Evolutionary conservation across 2,113 vertebrate genomes (phyloP).

Genomic region (Grammomys surdaster): DNA sequence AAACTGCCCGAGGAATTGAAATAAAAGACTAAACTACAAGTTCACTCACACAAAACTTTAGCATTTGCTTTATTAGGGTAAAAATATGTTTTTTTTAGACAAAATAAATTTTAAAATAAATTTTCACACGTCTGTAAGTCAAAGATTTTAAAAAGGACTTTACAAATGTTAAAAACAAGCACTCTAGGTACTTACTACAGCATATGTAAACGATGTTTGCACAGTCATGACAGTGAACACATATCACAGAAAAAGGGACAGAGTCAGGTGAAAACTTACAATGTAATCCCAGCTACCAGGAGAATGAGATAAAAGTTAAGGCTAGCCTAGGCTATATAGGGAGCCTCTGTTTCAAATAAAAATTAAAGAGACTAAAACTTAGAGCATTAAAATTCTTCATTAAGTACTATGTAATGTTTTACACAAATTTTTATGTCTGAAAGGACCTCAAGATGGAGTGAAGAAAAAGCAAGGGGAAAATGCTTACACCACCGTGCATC

Average conservation of each 20-base stretch:
- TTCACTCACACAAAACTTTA: conserved; percentile 19
- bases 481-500: neutral
- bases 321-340: neutral
- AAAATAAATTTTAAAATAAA: conserved; percentile 36
- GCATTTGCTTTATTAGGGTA: conserved; percentile 46
- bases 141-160: conserved; percentile 3
- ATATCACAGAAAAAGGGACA: neutral
- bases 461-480: neutral
- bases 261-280: neutral
- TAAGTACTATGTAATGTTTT: neutral
- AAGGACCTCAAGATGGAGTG: neutral
- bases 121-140: neutral
- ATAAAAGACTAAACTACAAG: conserved; percentile 37
- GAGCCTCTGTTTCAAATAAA: neutral
- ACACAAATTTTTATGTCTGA: neutral
- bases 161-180: conserved; percentile 43
- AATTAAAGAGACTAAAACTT: neutral
- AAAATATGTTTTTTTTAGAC: conserved; percentile 26
- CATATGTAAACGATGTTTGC: neutral
- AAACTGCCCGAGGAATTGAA: neutral
- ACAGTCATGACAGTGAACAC: neutral
- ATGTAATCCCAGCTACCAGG: no score
- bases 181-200: conserved; percentile 20
- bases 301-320: neutral
- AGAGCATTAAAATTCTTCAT: neutral